Evolutionary conservation across 2,797 vertebrate species (phyloP).

Genomic region (Margarornis squamiger): DNA sequence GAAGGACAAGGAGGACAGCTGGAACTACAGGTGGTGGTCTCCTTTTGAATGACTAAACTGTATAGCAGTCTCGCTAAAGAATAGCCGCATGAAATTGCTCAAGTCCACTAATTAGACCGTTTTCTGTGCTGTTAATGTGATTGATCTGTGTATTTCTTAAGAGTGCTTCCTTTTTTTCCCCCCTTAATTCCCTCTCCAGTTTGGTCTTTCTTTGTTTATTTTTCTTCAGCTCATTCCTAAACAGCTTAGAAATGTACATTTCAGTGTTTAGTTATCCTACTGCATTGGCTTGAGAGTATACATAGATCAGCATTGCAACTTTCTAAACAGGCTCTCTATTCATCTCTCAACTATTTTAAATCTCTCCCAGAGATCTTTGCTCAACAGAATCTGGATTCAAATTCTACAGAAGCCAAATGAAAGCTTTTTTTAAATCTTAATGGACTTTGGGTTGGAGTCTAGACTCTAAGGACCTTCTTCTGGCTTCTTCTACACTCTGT

Average conservation of each 20-base stretch:
- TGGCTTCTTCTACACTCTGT: rapidly evolving
- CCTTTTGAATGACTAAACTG: not conserved
- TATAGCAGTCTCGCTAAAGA: not conserved
- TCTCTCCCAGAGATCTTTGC: not conserved
- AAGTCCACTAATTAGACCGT: not conserved
- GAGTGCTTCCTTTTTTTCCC: not conserved
- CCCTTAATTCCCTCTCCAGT: not conserved
- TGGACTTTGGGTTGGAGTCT: not conserved
- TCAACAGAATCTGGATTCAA: not conserved
- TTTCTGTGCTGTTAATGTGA: not conserved
- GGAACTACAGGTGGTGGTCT: not conserved
- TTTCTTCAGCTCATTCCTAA: not conserved
- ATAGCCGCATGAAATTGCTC: not conserved
- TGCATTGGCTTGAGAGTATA: not conserved
- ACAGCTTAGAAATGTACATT: not conserved
- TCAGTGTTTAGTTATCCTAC: not conserved
- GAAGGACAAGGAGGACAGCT: not conserved
- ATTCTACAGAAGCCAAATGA: not conserved
- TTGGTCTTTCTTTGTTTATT: not conserved
- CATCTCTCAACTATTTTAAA: not conserved
- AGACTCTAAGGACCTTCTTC: not conserved
- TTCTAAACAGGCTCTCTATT: not conserved
- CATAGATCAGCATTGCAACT: rapidly evolving
- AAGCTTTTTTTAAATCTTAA: not conserved
- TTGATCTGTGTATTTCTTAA: not conserved